Evolutionary conservation across 2,113 vertebrate genomes (phyloP).

Genomic region (Podocnemis expansa): DNA sequence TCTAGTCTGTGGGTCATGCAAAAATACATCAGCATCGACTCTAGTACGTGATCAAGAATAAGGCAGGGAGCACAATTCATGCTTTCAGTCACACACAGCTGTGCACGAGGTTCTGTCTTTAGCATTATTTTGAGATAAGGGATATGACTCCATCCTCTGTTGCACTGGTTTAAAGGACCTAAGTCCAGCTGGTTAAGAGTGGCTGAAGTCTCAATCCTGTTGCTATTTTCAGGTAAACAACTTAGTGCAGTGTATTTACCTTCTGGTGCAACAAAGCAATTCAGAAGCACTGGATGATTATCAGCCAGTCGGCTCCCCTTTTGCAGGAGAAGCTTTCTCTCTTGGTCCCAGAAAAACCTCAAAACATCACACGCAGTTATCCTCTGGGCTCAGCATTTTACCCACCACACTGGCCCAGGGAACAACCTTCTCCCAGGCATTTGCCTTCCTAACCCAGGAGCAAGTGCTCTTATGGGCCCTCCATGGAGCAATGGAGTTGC

Average conservation of each 20-base stretch:
- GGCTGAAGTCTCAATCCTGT: not conserved
- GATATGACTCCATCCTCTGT: too few species aligned
- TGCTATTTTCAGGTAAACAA: not conserved
- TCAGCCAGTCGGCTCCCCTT: not conserved
- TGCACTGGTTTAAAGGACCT: not conserved
- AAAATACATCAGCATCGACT: not conserved
- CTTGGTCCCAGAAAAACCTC: not conserved
- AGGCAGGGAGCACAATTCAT: not conserved
- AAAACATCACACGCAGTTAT: fast-evolving
- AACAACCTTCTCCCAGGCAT: not conserved
- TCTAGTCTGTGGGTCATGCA: not conserved
- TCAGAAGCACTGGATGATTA: not conserved
- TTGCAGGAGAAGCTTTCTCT: not conserved
- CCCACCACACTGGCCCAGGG: not conserved
- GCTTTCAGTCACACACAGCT: not conserved
- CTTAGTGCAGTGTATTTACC: not conserved
- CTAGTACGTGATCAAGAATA: not conserved
- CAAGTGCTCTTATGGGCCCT: not conserved
- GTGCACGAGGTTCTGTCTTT: not conserved
- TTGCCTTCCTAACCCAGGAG: not conserved
- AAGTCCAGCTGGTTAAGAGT: not conserved
- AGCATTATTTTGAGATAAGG: not conserved
- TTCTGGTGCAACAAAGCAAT: not conserved
- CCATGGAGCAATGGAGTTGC: not conserved
- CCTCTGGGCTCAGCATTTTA: not conserved